Base-by-base conservation (phyloP, 23 tunicate genomes). In the Oikopleura vanhoeffeni region DNA sequence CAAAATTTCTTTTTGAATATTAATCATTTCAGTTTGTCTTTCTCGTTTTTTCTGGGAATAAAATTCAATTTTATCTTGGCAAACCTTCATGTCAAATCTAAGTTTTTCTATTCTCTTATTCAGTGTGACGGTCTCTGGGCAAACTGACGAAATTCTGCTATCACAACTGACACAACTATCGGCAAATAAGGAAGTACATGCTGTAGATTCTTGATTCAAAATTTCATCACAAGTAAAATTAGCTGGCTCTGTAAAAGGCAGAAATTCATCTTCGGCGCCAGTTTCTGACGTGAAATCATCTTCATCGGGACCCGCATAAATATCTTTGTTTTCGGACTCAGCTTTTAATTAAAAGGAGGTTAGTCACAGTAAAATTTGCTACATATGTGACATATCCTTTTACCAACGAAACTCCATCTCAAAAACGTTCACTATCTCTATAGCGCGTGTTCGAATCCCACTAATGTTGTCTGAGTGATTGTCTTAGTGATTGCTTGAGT, bases 151-250 rank as follows among this genome's bases (percentile, higher is more conserved):
- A 13, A 71, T 33, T 33, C 36, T 18, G 32, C 3, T 2, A 38
- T 71, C 79, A 32, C 79, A 71, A 38, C 36, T 38, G 2, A 30
- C 79, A 38, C 79, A 71, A 32, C 38, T 24, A 18, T 71, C 79
- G 27, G 27, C 4, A 38, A 71, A 71, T 2, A 71, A 38, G 2
- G 79, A 28, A 4, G 79, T 13, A 30, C 79, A 71, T 71, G 27
- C 34, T 38, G 27, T 3, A 30, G 79, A 71, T 3, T 71, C 79
- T 18, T 30, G 79, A 2, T 71, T 38, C 36, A 71, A 30, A 24
- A 71, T 71, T 71, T 30, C 79, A 32, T 30, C 79, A 30, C 79
- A 71, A 71, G 79, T 71, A 38, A 71, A 13, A 71, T 71, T 49
- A 49, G 13, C 24, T 49, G 18, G 64, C 64, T 13, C 18, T 49